These are phyloP conservation scores for Atherinomorus stipes DNA, from an alignment of 2,113 vertebrate genomes.

Conservation along the genomic window DNA sequence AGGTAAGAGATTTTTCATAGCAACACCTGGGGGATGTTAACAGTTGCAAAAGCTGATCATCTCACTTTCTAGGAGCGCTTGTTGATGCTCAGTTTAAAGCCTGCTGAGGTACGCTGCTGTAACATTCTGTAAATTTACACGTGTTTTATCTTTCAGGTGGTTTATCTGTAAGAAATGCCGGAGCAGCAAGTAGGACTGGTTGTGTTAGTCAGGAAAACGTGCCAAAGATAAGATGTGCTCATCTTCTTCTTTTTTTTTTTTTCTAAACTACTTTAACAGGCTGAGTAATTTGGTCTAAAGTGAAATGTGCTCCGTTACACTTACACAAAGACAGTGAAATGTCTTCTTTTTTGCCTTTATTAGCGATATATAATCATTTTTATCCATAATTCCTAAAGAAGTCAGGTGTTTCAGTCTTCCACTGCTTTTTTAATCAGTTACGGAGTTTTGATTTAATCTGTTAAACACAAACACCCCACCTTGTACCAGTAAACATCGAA, in stretches of 20 bases:
- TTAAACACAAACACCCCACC: background rate
- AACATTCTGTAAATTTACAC: background rate
- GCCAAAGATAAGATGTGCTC: slow-evolving; percentile 26
- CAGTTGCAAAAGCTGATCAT: slow-evolving; percentile 58
- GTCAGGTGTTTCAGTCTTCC: background rate
- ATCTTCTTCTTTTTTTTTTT: slow-evolving; percentile 2
- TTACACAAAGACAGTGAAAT: background rate
- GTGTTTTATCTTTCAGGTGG: background rate
- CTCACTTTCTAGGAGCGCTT: slow-evolving; percentile 48
- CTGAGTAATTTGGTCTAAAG: background rate
- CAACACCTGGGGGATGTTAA: slow-evolving; percentile 32
- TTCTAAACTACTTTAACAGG: background rate
- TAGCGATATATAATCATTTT: background rate
- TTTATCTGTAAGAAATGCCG: slow-evolving; percentile 32
- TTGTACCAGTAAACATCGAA: background rate
- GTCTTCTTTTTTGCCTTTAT: background rate
- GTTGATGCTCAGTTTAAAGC: slow-evolving; percentile 48
- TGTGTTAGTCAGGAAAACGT: slow-evolving; percentile 2
- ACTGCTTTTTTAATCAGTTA: background rate
- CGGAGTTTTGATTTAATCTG: background rate
- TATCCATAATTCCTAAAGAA: background rate
- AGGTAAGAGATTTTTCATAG: slow-evolving; percentile 46
- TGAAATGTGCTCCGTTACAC: background rate
- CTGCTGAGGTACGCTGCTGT: background rate
- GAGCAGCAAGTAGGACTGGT: slow-evolving; percentile 27